Conservation (phyloP, 1,140 invertebrate species). For the Brachionus koreanus region DNA sequence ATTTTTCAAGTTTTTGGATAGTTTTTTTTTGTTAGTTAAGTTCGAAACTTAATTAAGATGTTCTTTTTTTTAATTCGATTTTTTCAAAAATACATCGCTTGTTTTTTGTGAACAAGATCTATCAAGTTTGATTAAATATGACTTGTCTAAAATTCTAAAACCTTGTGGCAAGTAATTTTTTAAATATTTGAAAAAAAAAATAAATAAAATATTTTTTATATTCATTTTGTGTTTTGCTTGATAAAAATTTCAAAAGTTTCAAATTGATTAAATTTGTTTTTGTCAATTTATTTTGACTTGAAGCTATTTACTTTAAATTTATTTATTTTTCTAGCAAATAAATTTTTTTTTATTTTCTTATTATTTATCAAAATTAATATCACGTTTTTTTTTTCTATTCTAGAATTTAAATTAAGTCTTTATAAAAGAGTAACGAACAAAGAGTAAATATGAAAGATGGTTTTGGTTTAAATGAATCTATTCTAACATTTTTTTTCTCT, state of each 20-base stretch:
- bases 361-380: not conserved
- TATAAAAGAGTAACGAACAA: not conserved
- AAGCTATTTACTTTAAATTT: not conserved
- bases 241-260: not conserved
- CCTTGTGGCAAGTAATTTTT: not conserved
- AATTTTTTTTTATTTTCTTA: not conserved
- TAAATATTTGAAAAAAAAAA: not conserved
- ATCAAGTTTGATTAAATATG: not conserved
- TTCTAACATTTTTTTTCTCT: too few relatives aligned
- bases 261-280: constrained; percentile 11
- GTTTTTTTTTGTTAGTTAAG: too few relatives aligned
- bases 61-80: not conserved
- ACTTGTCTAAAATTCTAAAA: not conserved
- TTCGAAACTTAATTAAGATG: not conserved
- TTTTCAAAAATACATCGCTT: not conserved
- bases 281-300: not conserved
- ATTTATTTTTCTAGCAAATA: not conserved
- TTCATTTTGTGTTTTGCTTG: not conserved
- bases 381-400: not conserved
- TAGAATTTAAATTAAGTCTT: not conserved
- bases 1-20: not conserved
- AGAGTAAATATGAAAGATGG: not conserved
- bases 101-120: not conserved
- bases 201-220: not conserved
- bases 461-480: too few relatives aligned